Evolutionary conservation across 2,113 vertebrate species (phyloP), one percentile per base, ranked within the genome.

Genomic region (Neotoma lepida): DNA sequence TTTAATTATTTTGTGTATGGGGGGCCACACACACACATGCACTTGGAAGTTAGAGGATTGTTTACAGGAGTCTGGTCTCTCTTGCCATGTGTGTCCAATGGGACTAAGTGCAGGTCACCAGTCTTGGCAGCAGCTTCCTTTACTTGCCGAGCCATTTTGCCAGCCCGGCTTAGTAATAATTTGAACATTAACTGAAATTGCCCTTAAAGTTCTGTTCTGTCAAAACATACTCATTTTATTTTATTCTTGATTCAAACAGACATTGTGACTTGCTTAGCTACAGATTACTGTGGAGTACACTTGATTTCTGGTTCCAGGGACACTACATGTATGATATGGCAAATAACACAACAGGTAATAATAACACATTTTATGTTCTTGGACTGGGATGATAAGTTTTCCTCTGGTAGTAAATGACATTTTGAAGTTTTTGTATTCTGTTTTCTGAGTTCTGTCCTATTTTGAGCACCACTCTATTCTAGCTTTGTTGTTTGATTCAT

Each of bases 311-410:
- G 99, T 86, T 99, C 99, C 94, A 99, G 98, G 97, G 99, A 99
- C 98, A 99, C 98, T 58, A 99, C 99, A 15, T 99, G 99, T 96
- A 99, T 99, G 98, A 99, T 99, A 98, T 99, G 99, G 99, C 99
- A 99, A 96, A 99, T 99, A 94, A 97, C 98, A 88, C 99, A 99
- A 89, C 99, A 99, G 99, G 99, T 99, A 58, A 84, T 44, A 63
- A 30, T 90, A 64, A 90, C 1, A 86, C 49, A 64, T 80, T 94
- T 80, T 74, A 89, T 93, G 61, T 30, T 91, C 58, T 93, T 77
- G 14, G 35, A 58, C 35, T 39, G 64, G n/a, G 49, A 3, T 82
- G 78, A n/a, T 77, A 13, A 39, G 61, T 93, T 86, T 71, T 93
- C 68, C 73, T 80, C 9, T 91, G 51, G 26, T 9, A 39, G 10